Percentiles rank a stretch among this genome's conserved stretches.
These are phyloP conservation scores for Unio delphinus DNA, from an alignment of 2,888 invertebrate species.

Conservation along the genomic window DNA sequence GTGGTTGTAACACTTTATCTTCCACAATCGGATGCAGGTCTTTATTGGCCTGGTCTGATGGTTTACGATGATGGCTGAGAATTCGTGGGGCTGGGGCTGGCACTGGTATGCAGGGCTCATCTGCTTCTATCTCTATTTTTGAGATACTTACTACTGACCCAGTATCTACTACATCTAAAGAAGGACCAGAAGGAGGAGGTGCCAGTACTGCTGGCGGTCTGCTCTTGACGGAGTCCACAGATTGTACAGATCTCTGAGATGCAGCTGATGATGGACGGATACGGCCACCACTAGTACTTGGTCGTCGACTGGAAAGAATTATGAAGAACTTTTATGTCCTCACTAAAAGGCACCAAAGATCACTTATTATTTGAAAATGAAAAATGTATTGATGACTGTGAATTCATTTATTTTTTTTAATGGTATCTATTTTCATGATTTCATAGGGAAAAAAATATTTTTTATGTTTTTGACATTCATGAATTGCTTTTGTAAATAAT, in stretches of 20 bases:
- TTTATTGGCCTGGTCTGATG: constrained; percentile 34
- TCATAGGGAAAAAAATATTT: no score
- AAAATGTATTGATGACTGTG: no score
- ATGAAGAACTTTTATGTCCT: no score
- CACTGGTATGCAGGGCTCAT: constrained; percentile 3
- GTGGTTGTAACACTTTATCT: constrained; percentile 17
- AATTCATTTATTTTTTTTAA: no score
- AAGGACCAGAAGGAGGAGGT: not conserved
- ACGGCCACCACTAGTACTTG: not conserved
- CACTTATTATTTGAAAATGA: no score
- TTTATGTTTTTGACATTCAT: no score
- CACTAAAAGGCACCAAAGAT: no score
- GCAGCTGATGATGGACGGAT: not conserved
- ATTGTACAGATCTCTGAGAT: not conserved
- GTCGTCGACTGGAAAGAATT: no score
- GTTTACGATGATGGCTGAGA: constrained; percentile 26
- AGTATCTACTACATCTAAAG: not conserved
- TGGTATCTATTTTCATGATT: no score
- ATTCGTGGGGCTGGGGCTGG: constrained; percentile 22
- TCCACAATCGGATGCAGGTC: constrained; percentile 49
- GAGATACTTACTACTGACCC: constrained; percentile 29
- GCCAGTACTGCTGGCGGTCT: not conserved
- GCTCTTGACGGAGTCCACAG: not conserved
- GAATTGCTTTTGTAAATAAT: no score
- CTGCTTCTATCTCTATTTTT: constrained; percentile 20